Evolutionary conservation across 2,113 vertebrate species (phyloP).

Genomic region (Centrocercus urophasianus): DNA sequence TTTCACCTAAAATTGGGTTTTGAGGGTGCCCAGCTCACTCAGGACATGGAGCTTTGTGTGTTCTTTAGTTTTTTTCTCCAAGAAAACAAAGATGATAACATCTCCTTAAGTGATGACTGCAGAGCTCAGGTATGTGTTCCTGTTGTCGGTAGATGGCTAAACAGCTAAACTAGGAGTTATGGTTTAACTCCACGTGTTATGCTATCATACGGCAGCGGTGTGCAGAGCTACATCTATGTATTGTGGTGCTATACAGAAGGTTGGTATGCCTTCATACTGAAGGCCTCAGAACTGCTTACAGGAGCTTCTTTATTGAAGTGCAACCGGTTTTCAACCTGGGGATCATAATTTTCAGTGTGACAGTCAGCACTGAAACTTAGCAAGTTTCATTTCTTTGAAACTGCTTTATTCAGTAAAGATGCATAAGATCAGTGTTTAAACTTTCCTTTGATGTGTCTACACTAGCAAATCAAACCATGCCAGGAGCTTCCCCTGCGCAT

Average conservation of each 20-base stretch:
- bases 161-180: neutral
- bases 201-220: neutral
- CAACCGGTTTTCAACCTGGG: neutral
- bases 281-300: neutral
- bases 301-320: neutral
- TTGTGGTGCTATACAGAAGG: neutral
- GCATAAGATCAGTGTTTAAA: neutral
- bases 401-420: neutral
- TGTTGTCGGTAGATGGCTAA: neutral
- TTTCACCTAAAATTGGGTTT: neutral
- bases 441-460: neutral
- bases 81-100: neutral
- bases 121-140: neutral
- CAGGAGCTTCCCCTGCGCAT: neutral
- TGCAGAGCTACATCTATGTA: neutral
- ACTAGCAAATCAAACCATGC: neutral
- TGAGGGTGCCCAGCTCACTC: neutral
- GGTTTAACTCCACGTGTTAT: neutral
- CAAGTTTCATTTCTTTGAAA: slow-evolving; percentile 15
- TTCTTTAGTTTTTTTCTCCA: neutral
- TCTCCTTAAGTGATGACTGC: neutral
- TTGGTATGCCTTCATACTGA: neutral
- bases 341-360: neutral
- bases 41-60: neutral
- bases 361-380: neutral